Base-by-base conservation (phyloP, 2,113 vertebrate genomes). In the Jacana jacana region DNA sequence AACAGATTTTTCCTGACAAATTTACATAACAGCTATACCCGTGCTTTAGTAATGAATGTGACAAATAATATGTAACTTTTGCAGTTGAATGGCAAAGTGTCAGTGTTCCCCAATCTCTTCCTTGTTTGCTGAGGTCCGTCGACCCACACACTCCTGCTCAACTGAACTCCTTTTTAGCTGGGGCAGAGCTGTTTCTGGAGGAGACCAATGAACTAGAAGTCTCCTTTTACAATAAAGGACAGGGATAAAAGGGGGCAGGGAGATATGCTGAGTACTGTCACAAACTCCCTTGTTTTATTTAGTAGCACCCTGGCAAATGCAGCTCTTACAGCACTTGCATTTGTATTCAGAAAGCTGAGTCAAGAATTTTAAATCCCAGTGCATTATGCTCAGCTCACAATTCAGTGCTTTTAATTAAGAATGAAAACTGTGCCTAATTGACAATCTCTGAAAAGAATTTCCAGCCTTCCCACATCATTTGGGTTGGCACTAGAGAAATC, bases 371-470 rank as follows among this genome's bases (percentile, higher is more conserved):
- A 95, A 96, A 96, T 85, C 96, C 63, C 92, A 80, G 63, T 55
- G 83, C 78, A 95, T 96, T 95, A 95, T 94, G 83, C 54, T 63
- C 88, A 76, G 80, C 92, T 96, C 96, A 93, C 95, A 96, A 96
- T 96, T 97, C 92, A 93, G 81, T 73, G 91, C 70, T 96, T 96
- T 96, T 96, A 97, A 97, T 96, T 97, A 95, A 97, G 95, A 91
- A 87, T 89, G 96, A 97, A 97, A 97, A 96, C 95, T 94, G 96
- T 95, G 86, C 89, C 95, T 96, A 97, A 96, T 92, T 96, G 92
- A 91, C 95, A 96, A 57, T 71, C 92, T 97, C 92, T 93, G 86
- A 93, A 96, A 93, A 93, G 93, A 89, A 94, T 92, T 97, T 96
- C 69, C 70, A 94, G 83, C 95, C 91, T 96, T 96, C 95, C 93